A percentile compares a stretch with the other conserved stretches of the same genome.
These are phyloP conservation scores for Scrobipalpa costella DNA, from an alignment of 2,888 invertebrate species.

Conservation along the genomic window DNA sequence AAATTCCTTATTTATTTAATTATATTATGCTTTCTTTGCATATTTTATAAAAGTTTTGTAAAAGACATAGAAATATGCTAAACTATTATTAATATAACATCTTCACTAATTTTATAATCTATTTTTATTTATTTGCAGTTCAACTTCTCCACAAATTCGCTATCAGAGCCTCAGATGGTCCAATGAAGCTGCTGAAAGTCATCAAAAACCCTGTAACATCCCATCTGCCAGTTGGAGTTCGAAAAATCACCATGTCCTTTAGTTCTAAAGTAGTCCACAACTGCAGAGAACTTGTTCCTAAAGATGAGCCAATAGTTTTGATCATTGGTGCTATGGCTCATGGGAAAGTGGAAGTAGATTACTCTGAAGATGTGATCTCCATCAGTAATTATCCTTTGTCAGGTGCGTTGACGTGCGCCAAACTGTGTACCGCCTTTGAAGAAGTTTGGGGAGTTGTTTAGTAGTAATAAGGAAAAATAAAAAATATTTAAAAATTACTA, in stretches of 20 bases:
- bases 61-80: no score
- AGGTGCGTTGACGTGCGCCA: constrained; percentile 97
- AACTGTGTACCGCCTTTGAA: constrained; percentile 96
- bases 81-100: background rate
- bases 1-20: background rate
- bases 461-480: constrained; percentile 12
- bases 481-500: background rate
- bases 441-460: constrained; percentile 92
- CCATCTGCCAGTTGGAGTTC: constrained; percentile 96
- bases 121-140: constrained; percentile 82
- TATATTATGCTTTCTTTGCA: background rate
- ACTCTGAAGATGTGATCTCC: constrained; percentile 93
- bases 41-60: no score
- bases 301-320: constrained; percentile 91
- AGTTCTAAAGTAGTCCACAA: constrained; percentile 86
- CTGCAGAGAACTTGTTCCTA: constrained; percentile 89
- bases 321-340: constrained; percentile 99
- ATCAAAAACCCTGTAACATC: constrained; percentile 97
- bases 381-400: constrained; percentile 98
- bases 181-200: constrained; percentile 94
- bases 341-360: constrained; percentile 94
- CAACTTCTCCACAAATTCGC: constrained; percentile 97
- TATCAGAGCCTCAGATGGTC: constrained; percentile 94
- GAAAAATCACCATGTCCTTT: constrained; percentile 94
- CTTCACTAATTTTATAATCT: background rate